These are phyloP conservation scores for Buathra laborator DNA, from an alignment of 2,888 invertebrate species.

Conservation along the genomic window DNA sequence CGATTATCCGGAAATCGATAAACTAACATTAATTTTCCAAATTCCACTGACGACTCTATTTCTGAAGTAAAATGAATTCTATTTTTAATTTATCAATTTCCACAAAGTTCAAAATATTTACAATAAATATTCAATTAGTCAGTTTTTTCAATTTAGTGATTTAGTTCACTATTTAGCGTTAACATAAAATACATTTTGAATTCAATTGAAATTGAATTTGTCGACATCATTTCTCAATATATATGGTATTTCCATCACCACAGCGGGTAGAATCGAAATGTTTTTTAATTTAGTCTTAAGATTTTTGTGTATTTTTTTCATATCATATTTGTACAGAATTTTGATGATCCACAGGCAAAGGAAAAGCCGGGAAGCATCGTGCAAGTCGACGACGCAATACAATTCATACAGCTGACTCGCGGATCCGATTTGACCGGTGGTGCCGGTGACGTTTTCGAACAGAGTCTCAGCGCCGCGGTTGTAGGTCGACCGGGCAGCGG, in stretches of 20 bases:
- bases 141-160: not conserved
- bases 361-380: constrained; percentile 90
- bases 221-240: too few relatives aligned
- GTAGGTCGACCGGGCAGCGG: constrained; percentile 87
- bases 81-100: not conserved
- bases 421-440: constrained; percentile 88
- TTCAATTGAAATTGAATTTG: too few relatives aligned
- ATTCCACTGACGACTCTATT: not conserved
- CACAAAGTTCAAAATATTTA: not conserved
- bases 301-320: not conserved
- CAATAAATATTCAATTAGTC: not conserved
- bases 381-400: constrained; percentile 95
- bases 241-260: too few relatives aligned
- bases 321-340: not conserved
- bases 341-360: constrained; percentile 86
- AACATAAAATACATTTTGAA: too few relatives aligned
- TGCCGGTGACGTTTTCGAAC: constrained; percentile 95
- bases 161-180: too few relatives aligned
- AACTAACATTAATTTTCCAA: not conserved
- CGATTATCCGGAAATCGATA: not conserved
- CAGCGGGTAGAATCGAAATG: too few relatives aligned
- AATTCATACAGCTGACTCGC: constrained; percentile 92
- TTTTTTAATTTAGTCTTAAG: not conserved
- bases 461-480: constrained; percentile 95
- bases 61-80: not conserved